Evolutionary conservation across 2,113 vertebrate species (phyloP).

Genomic region (Microtus oregoni): DNA sequence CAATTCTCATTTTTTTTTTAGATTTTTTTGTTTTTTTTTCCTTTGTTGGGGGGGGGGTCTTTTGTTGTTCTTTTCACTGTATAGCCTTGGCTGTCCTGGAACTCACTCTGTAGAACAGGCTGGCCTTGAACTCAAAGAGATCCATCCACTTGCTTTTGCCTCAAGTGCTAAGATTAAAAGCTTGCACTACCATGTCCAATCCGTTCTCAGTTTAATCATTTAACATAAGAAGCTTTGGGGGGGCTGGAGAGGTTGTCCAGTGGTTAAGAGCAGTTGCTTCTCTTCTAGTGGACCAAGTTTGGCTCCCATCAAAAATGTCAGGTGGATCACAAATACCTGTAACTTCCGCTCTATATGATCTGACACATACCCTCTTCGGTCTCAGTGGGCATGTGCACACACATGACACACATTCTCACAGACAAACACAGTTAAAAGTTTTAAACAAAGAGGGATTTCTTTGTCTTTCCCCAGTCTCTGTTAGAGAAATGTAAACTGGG

Average conservation of each 20-base stretch:
- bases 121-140: neutral
- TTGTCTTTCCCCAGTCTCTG: neutral
- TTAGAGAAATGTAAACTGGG: constrained; percentile 8
- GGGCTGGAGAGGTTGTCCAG: neutral
- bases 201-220: neutral
- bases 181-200: neutral
- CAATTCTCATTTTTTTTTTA: neutral
- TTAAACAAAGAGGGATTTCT: constrained; percentile 12
- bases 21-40: neutral
- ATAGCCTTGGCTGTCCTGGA: neutral
- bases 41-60: neutral
- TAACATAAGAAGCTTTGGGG: neutral
- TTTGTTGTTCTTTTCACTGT: neutral
- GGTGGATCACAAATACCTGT: neutral
- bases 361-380: neutral
- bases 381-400: neutral
- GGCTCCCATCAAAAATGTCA: neutral
- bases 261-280: neutral
- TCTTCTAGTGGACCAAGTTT: neutral
- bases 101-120: neutral
- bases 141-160: neutral
- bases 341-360: neutral
- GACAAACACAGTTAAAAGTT: neutral
- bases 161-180: neutral
- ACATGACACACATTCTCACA: neutral